Evolutionary conservation across 2,113 vertebrate species (phyloP), one percentile per base, ranked within the genome.

Genomic region (Triplophysa rosa): DNA sequence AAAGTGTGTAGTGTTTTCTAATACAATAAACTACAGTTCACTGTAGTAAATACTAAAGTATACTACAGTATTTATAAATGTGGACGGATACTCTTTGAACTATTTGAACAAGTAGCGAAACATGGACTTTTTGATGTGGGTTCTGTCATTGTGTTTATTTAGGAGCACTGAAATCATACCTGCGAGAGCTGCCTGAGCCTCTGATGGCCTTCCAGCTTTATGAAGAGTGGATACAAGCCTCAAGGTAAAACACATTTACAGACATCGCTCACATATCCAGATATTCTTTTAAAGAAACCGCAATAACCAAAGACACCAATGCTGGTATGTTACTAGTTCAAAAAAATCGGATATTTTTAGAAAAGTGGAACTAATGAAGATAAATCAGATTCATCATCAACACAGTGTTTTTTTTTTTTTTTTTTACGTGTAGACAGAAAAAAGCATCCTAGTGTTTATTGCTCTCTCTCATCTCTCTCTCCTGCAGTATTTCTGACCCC

Each of bases 161-260:
- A 99, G 98, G 98, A 92, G 97, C 98, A 82, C 90, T 99, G 85
- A 99, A 99, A 90, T 99, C 98, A 58, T 99, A 99, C 87, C 91
- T 99, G 67, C 92, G 98, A 85, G 98, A 99, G 87, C 87, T 99
- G 84, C 97, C 98, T 37, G 98, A 99, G 80, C 98, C 98, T 19
- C 87, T 99, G 66, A 98, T 99, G 98, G 96, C 95, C 40, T 98
- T 96, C 82, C 87, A 90, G 75, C 85, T 97, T 5, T 99, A 99
- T 11, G 97, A 99, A 52, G 96, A 99, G 17, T 99, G 97, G 97
- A 93, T 92, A 21, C 94, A 97, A 80, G 95, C 96, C 78, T 96
- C 95, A 37, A 97, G 92, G 98, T 99, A 91, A 93, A 91, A 26
- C 74, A 29, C 11, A 63, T 62, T 26, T 23, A 74, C 16, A 26